Evolutionary conservation across 2,113 vertebrate genomes (phyloP), one percentile per base, ranked within the genome.

Genomic region (Electrona antarctica): DNA sequence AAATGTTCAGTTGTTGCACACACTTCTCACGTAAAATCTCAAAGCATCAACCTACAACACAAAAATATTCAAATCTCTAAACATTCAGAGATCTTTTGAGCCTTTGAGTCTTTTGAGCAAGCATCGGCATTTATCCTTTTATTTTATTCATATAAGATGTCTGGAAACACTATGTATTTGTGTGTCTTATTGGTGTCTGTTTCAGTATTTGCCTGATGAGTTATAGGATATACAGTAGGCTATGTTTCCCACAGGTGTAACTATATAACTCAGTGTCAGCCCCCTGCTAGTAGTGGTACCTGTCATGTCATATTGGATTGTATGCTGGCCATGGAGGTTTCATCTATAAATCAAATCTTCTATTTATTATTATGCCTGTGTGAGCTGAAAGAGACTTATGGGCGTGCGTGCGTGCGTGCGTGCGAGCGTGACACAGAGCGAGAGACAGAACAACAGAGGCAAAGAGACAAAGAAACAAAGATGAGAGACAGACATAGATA

Each of bases 381-480:
- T 72, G 58, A 47, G 63, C 68, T 63, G 66, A n/a, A 60, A 71
- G 79, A 71, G 79, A 76, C 77, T 60, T 65, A 56, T 49, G 45
- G 71, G 75, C 75, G 60, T 2, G 21, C 21, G 21, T 21, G 21
- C 21, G 69, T 69, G 41, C 79, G 46, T 62, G 29, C 10, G 14
- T 41, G 58, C 11, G 29, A 1, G 54, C 2, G 58, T 51, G 21
- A 48, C 48, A 41, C 15, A 50, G n/a, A 41, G 52, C 45, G 65
- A 48, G 62, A 77, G 60, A 73, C 65, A 68, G 3, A 54, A 8
- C 60, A 58, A 69, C 63, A 69, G 33, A 58, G 41, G 21, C 21
- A 21, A 2, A 28, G 49, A 58, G 68, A 55, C 55, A 70, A 61
- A 72, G 71, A 70, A 1, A 55, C 7, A 59, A 56, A 66, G 64